These are phyloP conservation scores for Drosophila subpulchrella DNA, from an alignment of 1,140 invertebrate genomes.

Conservation along the genomic window DNA sequence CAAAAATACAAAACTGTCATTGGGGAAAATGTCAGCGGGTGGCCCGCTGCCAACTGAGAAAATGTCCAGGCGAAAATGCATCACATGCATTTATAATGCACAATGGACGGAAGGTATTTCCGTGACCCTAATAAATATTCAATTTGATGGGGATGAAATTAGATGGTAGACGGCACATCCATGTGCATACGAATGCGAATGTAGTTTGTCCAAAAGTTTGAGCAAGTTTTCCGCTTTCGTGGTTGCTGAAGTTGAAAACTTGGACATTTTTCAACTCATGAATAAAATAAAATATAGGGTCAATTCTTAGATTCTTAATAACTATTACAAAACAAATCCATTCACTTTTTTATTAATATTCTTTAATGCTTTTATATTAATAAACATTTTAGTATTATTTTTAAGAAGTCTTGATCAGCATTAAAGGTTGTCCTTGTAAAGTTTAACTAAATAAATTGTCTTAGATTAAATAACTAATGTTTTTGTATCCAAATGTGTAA, in stretches of 20 bases:
- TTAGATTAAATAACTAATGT: too few relatives aligned
- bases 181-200: neutral
- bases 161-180: slow-evolving; percentile 5
- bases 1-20: slow-evolving; percentile 13
- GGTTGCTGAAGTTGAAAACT: neutral
- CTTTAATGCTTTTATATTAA: too few relatives aligned
- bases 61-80: slow-evolving; percentile 19
- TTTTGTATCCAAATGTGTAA: too few relatives aligned
- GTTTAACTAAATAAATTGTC: too few relatives aligned
- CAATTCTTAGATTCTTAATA: too few relatives aligned
- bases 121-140: slow-evolving; percentile 32
- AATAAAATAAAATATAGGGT: neutral
- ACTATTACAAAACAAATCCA: too few relatives aligned
- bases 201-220: neutral
- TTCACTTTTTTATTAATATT: too few relatives aligned
- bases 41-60: neutral
- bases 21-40: slow-evolving; percentile 18
- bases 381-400: neutral
- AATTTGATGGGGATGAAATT: slow-evolving; percentile 21
- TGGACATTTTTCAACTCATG: neutral
- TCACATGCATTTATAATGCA: slow-evolving; percentile 34
- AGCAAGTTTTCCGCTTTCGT: neutral
- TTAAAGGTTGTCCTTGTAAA: too few relatives aligned
- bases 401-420: too few relatives aligned
- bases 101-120: slow-evolving; percentile 6